Conservation (phyloP, 2,888 invertebrate genomes). For the Drosophila anceps region DNA sequence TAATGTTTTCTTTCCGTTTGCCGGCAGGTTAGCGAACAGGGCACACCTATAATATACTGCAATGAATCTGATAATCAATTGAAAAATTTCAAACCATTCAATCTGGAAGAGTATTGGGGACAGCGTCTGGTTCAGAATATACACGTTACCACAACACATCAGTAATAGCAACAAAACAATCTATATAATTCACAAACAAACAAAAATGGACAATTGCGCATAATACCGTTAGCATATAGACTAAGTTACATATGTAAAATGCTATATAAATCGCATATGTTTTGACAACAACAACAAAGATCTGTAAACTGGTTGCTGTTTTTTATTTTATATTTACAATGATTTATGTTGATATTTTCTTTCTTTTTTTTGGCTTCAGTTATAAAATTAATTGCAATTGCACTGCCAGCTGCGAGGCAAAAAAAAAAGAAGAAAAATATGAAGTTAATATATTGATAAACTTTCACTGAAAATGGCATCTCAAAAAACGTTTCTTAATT, state of each 20-base stretch:
- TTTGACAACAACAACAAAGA: constrained; percentile 43
- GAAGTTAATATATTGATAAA: constrained; percentile 2
- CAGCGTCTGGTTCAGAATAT: constrained; percentile 90
- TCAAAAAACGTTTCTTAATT: constrained; percentile 16
- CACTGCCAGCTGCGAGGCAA: constrained; percentile 74
- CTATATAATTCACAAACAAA: neutral
- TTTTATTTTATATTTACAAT: too few species aligned
- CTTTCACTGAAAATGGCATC: constrained; percentile 29
- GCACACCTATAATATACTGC: constrained; percentile 84
- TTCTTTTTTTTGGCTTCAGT: constrained; percentile 14
- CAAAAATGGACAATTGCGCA: constrained; percentile 52
- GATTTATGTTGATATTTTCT: constrained; percentile 19
- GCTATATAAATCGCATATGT: constrained; percentile 38
- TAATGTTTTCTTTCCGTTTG: neutral
- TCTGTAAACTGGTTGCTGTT: constrained; percentile 46
- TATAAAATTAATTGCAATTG: constrained; percentile 36
- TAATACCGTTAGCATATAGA: constrained; percentile 51
- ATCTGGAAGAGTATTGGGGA: constrained; percentile 92
- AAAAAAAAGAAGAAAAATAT: constrained; percentile 1
- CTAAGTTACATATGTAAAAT: constrained; percentile 47
- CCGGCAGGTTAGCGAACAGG: constrained; percentile 87
- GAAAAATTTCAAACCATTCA: constrained; percentile 92
- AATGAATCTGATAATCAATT: constrained; percentile 86
- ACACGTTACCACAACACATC: constrained; percentile 80
- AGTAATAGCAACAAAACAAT: constrained; percentile 53